These are phyloP conservation scores for Drosophila kurseongensis DNA, from an alignment of 1,140 invertebrate genomes.

Conservation along the genomic window DNA sequence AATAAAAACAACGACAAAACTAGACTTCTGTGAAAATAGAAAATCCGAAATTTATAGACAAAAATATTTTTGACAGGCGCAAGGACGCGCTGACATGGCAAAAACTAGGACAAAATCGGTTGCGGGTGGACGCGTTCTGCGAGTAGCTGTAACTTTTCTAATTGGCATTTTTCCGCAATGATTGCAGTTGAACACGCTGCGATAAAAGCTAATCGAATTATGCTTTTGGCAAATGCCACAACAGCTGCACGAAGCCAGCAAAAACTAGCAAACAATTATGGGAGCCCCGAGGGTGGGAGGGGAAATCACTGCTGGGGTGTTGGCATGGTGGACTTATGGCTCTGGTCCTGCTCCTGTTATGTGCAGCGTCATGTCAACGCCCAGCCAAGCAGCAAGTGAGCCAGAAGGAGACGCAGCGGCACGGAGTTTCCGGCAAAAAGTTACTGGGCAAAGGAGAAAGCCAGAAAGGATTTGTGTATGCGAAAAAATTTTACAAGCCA, in stretches of 20 bases:
- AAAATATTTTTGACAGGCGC: slow-evolving; percentile 19
- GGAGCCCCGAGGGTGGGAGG: neutral
- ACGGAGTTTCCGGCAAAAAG: slow-evolving; percentile 63
- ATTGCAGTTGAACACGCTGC: slow-evolving; percentile 77
- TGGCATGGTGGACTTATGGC: slow-evolving; percentile 1
- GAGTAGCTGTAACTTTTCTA: slow-evolving; percentile 65
- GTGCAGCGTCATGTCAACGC: slow-evolving; percentile 66
- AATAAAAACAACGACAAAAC: slow-evolving; percentile 27
- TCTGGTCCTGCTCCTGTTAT: slow-evolving; percentile 21
- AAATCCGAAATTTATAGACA: slow-evolving; percentile 7
- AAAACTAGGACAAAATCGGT: slow-evolving; percentile 29
- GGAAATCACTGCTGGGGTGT: neutral
- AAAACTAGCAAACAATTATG: slow-evolving; percentile 65
- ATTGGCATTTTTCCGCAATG: slow-evolving; percentile 79
- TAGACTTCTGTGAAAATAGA: neutral
- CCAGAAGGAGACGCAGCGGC: slow-evolving; percentile 1
- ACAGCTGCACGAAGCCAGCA: slow-evolving; percentile 44
- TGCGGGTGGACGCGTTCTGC: slow-evolving; percentile 10
- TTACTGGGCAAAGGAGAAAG: slow-evolving; percentile 28
- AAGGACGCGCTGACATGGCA: slow-evolving; percentile 29
- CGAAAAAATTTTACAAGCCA: slow-evolving; percentile 75
- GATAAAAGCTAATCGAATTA: slow-evolving; percentile 81
- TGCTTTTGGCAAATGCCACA: slow-evolving; percentile 70
- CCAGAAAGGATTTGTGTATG: slow-evolving; percentile 67
- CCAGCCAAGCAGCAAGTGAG: slow-evolving; percentile 29